Percentiles rank a stretch among this genome's conserved stretches.
Conservation (phyloP, 2,797 vertebrate species). For the Lateolabrax maculatus region DNA sequence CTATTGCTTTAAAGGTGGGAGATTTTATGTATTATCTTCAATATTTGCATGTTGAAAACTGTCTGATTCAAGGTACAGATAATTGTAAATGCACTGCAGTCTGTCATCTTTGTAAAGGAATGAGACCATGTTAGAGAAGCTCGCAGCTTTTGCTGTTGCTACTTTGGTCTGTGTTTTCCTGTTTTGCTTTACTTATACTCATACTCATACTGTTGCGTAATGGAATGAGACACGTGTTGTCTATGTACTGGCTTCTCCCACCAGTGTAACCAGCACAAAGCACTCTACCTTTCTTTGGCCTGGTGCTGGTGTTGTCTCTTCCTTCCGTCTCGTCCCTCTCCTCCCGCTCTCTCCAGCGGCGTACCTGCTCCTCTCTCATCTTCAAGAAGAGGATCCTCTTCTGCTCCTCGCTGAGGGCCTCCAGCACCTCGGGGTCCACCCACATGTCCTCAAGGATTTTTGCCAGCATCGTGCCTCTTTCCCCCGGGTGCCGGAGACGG, state of each 20-base stretch:
- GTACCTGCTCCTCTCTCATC: conserved; percentile 89
- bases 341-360: conserved; percentile 85
- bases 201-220: background rate
- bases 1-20: background rate
- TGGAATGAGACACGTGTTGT: background rate
- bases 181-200: background rate
- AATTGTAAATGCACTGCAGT: background rate
- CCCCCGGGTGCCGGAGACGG: background rate
- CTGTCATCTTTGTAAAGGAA: background rate
- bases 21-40: background rate
- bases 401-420: conserved; percentile 87
- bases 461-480: conserved; percentile 82
- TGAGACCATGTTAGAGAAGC: background rate
- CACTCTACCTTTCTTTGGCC: conserved; percentile 80
- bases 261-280: conserved; percentile 7
- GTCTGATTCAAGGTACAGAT: background rate
- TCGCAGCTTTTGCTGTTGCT: background rate
- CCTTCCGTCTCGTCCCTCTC: conserved; percentile 76
- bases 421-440: conserved; percentile 87
- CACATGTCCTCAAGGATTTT: conserved; percentile 88
- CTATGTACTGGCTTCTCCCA: background rate
- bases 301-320: conserved; percentile 16
- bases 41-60: background rate
- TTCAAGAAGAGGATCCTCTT: conserved; percentile 87
- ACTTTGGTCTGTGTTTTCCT: background rate